Conservation (phyloP, 2,797 vertebrate genomes). For the Ibycter americanus region DNA sequence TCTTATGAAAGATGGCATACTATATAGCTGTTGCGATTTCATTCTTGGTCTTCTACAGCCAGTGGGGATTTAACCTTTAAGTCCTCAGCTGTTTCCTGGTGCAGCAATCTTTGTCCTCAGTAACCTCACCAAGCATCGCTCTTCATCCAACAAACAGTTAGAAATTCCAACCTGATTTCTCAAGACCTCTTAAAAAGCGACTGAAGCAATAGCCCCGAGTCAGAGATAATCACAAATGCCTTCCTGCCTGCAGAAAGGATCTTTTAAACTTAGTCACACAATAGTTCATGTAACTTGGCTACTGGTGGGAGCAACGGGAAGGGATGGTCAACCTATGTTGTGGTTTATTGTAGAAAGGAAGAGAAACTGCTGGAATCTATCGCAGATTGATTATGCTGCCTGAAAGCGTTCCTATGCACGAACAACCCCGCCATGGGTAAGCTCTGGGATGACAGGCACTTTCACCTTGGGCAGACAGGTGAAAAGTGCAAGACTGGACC, state of each 20-base stretch:
- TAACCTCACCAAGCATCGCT: not conserved
- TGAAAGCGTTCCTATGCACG: not conserved
- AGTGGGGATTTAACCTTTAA: slow-evolving; percentile 16
- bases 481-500: not conserved
- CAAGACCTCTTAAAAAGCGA: slow-evolving; percentile 29
- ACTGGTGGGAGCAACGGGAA: not conserved
- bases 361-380: not conserved
- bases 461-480: not conserved
- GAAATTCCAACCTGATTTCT: slow-evolving; percentile 34
- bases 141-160: not conserved
- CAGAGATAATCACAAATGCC: not conserved
- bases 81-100: not conserved
- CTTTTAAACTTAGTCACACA: not conserved
- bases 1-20: slow-evolving; percentile 5
- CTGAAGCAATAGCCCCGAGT: slow-evolving; percentile 2
- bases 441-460: not conserved
- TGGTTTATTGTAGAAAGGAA: not conserved
- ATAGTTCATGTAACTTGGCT: not conserved
- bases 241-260: not conserved
- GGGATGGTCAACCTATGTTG: not conserved
- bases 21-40: not conserved
- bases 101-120: not conserved
- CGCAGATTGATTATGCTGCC: not conserved
- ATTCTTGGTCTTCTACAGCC: not conserved
- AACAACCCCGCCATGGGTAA: not conserved